Evolutionary conservation across 2,113 vertebrate species (phyloP).

Genomic region (Climacteris rufus): DNA sequence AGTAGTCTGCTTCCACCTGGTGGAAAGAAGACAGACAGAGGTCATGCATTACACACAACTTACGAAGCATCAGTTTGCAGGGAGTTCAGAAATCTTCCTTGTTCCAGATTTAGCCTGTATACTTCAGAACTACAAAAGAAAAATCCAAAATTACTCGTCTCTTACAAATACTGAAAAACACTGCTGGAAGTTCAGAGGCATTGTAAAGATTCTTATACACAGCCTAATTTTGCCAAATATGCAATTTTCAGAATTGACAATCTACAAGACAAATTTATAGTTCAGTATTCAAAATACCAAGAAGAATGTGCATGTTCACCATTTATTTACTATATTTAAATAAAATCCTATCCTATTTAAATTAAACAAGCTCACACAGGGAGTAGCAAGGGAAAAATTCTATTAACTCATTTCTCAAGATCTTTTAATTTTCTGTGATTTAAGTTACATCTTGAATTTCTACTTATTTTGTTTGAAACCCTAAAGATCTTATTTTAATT

Average conservation of each 20-base stretch:
- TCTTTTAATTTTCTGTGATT: background rate
- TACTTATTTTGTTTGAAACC: background rate
- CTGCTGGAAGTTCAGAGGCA: background rate
- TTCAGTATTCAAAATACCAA: background rate
- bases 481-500: background rate
- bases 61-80: constrained; percentile 90
- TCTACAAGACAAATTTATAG: background rate
- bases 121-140: constrained; percentile 85
- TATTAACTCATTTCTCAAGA: background rate
- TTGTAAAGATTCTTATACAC: background rate
- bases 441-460: background rate
- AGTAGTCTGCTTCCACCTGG: constrained; percentile 66
- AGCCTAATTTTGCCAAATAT: background rate
- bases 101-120: constrained; percentile 91
- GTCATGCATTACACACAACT: constrained; percentile 53
- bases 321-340: background rate
- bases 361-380: no score
- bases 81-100: constrained; percentile 92
- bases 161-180: background rate
- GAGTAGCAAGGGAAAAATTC: no score
- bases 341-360: no score
- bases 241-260: background rate
- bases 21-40: background rate
- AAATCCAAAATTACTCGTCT: background rate
- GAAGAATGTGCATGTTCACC: background rate